These are phyloP conservation scores for Halcyon badia DNA, from an alignment of 2,797 vertebrate genomes.

Conservation along the genomic window DNA sequence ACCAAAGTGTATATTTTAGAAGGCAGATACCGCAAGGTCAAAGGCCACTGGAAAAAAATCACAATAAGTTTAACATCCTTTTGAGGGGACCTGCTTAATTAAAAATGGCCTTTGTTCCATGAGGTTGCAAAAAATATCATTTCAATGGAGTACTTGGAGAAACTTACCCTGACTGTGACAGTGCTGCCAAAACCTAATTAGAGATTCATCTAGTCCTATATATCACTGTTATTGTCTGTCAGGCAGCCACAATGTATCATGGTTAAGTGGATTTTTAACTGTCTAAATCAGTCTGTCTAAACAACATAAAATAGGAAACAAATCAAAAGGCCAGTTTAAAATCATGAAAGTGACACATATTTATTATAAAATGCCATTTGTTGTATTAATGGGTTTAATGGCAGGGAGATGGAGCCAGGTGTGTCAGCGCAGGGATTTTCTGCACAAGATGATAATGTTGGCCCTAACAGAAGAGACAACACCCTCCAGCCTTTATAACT, in stretches of 20 bases:
- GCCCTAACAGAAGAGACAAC: background rate
- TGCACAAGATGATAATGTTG: background rate
- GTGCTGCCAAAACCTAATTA: constrained; percentile 93
- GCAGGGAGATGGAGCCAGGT: constrained; percentile 52
- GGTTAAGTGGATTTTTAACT: constrained; percentile 86
- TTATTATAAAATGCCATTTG: constrained; percentile 66
- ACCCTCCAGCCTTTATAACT: background rate
- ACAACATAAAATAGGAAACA: constrained; percentile 79
- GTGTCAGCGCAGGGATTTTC: background rate
- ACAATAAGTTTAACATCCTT: constrained; percentile 39
- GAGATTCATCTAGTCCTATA: constrained; percentile 92
- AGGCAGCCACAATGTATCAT: constrained; percentile 89
- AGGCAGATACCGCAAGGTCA: constrained; percentile 4
- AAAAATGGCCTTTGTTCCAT: constrained; percentile 78
- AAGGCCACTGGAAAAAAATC: constrained; percentile 7
- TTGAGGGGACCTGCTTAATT: constrained; percentile 81
- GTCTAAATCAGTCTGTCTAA: constrained; percentile 84
- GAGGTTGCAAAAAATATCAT: constrained; percentile 86
- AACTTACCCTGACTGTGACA: constrained; percentile 82
- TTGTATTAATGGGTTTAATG: constrained; percentile 6
- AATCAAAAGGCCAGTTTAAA: constrained; percentile 82
- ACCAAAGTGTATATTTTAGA: background rate
- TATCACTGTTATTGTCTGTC: constrained; percentile 94
- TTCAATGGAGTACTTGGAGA: constrained; percentile 85
- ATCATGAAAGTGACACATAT: constrained; percentile 47